phyloP scores from a whole-genome alignment of 2,113 vertebrate genomes.

The Mandrillus leucophaeus region DNA sequence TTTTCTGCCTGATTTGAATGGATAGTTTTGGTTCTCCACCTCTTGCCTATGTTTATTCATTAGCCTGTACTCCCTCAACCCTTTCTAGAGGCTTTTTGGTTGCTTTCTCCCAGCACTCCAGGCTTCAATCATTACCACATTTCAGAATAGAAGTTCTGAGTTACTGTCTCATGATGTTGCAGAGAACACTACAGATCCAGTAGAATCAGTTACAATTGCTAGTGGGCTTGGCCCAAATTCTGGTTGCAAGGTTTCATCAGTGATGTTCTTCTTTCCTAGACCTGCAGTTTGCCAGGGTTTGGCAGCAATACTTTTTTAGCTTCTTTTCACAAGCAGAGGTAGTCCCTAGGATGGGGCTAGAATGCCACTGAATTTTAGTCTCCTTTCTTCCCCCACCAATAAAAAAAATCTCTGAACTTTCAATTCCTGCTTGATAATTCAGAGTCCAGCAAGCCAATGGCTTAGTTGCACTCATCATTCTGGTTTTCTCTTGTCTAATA shows the following conservation, averaged over 20 bases:
- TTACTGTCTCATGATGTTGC: background rate
- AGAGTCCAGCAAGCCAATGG: background rate
- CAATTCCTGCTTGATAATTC: background rate
- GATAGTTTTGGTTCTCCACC: background rate
- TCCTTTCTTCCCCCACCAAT: background rate
- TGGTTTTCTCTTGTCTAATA: background rate
- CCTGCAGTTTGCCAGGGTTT: background rate
- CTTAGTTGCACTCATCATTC: background rate
- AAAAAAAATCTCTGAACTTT: background rate
- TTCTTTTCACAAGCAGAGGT: background rate
- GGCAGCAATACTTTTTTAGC: background rate
- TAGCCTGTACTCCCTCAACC: background rate
- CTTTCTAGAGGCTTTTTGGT: background rate
- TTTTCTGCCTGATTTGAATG: conserved; percentile 34
- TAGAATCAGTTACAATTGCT: background rate
- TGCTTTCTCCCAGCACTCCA: background rate
- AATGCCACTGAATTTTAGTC: background rate
- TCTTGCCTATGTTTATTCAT: background rate
- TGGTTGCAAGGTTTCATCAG: background rate
- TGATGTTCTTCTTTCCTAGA: background rate
- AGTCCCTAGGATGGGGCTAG: background rate
- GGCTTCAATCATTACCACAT: background rate
- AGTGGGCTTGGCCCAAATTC: background rate
- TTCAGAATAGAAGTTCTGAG: background rate
- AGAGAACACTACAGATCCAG: background rate